A percentile compares a stretch with the other conserved stretches of the same genome.
phyloP scores from a whole-genome alignment of 92 coral and sea anemone genomes.

The Palythoa grandis region DNA sequence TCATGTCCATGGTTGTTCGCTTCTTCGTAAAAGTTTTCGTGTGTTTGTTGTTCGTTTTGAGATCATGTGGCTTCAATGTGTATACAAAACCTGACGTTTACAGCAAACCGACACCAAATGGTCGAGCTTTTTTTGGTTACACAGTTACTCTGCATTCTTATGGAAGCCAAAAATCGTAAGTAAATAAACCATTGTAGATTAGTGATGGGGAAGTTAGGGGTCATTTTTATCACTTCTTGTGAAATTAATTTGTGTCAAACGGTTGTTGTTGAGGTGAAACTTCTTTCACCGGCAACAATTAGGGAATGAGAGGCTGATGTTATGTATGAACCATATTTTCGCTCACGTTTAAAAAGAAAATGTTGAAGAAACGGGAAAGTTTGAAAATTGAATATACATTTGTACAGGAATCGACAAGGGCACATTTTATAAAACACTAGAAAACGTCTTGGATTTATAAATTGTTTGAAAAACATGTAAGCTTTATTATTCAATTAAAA shows the following conservation, averaged over 20 bases:
- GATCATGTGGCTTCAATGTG: constrained; percentile 24
- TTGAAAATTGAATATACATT: not conserved
- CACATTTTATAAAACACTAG: no score
- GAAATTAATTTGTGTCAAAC: constrained; percentile 38
- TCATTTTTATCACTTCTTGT: constrained; percentile 17
- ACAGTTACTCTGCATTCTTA: constrained; percentile 30
- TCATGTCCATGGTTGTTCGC: constrained; percentile 23
- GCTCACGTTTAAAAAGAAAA: not conserved
- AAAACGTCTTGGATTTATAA: no score
- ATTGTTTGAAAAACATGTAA: not conserved
- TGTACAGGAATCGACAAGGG: not conserved
- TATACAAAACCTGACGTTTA: constrained; percentile 33
- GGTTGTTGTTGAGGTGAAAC: not conserved
- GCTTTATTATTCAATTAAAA: not conserved
- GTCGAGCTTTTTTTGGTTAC: constrained; percentile 32
- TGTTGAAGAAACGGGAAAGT: not conserved
- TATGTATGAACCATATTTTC: not conserved
- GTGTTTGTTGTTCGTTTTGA: constrained; percentile 19
- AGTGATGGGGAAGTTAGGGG: not conserved
- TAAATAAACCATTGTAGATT: constrained; percentile 5
- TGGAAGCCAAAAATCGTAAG: not conserved
- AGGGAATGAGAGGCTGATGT: not conserved
- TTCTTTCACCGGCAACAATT: not conserved
- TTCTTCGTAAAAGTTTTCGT: constrained; percentile 3
- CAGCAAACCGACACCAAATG: constrained; percentile 22